phyloP scores from a whole-genome alignment of 2,113 vertebrate genomes.

The Micronycteris hirsuta region DNA sequence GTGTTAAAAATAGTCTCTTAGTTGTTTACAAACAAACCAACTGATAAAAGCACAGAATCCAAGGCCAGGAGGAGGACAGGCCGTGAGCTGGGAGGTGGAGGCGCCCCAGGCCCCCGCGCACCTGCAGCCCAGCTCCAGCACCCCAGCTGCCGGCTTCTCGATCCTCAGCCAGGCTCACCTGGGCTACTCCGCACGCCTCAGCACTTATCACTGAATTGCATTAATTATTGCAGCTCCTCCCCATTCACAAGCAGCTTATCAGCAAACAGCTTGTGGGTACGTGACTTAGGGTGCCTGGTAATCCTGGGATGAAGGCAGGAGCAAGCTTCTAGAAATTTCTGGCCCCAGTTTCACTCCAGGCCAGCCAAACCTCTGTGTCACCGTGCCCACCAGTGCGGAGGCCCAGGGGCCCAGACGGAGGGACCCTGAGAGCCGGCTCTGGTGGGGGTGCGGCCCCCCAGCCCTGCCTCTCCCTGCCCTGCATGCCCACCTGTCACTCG shows the following conservation, averaged over 20 bases:
- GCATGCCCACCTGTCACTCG: background rate
- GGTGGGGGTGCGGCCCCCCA: fast-evolving
- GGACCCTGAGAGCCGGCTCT: background rate
- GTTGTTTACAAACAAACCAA: background rate
- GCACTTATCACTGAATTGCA: background rate
- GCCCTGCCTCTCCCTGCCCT: background rate
- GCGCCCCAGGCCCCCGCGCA: fast-evolving
- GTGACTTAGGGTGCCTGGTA: background rate
- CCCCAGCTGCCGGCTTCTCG: fast-evolving
- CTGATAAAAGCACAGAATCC: background rate
- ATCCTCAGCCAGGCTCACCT: background rate
- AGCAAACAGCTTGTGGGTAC: fast-evolving
- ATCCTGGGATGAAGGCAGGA: background rate
- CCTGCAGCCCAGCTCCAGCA: fast-evolving
- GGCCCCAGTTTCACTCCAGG: background rate
- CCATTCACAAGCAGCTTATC: background rate
- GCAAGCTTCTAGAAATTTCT: background rate
- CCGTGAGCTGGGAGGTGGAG: fast-evolving
- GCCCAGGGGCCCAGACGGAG: background rate
- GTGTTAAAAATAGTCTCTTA: background rate
- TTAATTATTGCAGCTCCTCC: background rate
- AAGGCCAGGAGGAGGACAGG: fast-evolving
- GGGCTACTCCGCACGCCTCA: fast-evolving
- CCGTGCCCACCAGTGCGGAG: fast-evolving
- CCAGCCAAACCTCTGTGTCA: fast-evolving